A percentile compares a stretch with the other conserved stretches of the same genome.
These are phyloP conservation scores for Orbicella faveolata DNA, from an alignment of 64 coral and sea anemone genomes.

Conservation along the genomic window DNA sequence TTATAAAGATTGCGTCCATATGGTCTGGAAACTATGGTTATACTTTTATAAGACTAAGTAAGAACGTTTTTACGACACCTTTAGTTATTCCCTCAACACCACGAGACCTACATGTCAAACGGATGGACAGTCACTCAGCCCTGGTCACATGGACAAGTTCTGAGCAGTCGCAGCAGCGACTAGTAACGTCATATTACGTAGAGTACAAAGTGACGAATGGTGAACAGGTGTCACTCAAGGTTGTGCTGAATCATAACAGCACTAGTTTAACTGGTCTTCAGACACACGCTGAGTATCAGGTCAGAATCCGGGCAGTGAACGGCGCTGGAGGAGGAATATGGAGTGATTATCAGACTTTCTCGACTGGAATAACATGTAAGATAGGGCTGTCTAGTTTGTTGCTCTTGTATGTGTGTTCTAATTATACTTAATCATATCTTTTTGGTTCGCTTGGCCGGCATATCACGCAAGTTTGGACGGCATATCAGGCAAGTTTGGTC, in stretches of 20 bases:
- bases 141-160: constrained; percentile 21
- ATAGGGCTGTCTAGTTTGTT: too few species aligned
- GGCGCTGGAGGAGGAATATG: constrained; percentile 26
- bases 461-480: too few species aligned
- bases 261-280: constrained; percentile 30
- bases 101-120: neutral
- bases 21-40: neutral
- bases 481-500: too few species aligned
- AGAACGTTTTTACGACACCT: neutral
- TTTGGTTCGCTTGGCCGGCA: too few species aligned
- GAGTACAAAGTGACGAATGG: constrained; percentile 18
- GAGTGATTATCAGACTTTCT: constrained; percentile 20
- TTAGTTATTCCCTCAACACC: constrained; percentile 24
- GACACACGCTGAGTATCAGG: constrained; percentile 16
- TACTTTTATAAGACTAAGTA: neutral
- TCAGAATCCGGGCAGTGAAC: constrained; percentile 20
- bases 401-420: too few species aligned
- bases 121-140: constrained; percentile 23
- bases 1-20: too few species aligned
- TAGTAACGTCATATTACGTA: constrained; percentile 16
- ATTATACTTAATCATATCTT: too few species aligned
- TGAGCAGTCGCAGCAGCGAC: neutral
- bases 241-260: constrained; percentile 22
- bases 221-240: constrained; percentile 5
- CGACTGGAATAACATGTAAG: constrained; percentile 40